Evolutionary conservation across 2,113 vertebrate species (phyloP).

Genomic region (Loxodonta africana): DNA sequence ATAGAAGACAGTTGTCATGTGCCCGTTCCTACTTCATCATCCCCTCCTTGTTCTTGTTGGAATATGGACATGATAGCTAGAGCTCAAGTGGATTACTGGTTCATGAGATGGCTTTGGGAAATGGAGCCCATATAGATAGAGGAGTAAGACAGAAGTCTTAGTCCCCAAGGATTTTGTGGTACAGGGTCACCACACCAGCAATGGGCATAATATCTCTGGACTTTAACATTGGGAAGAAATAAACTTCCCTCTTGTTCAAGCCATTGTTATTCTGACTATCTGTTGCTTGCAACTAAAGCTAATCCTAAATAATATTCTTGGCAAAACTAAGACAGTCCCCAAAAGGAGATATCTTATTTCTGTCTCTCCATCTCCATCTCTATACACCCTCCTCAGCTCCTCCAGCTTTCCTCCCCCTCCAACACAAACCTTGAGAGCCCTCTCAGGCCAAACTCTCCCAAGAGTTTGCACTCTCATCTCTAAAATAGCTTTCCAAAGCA

Average conservation of each 20-base stretch:
- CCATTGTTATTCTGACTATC: not conserved
- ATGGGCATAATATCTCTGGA: not conserved
- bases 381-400: not conserved
- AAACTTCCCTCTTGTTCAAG: not conserved
- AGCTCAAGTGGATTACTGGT: not conserved
- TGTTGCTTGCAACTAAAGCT: not conserved
- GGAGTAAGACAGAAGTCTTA: not conserved
- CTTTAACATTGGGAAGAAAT: not conserved
- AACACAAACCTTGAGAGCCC: not conserved
- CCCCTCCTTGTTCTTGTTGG: not conserved
- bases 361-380: not conserved
- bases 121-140: not conserved
- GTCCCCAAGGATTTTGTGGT: not conserved
- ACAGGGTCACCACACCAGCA: not conserved
- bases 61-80: not conserved
- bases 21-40: not conserved
- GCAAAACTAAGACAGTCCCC: not conserved
- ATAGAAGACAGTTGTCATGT: not conserved
- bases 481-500: conserved; percentile 47
- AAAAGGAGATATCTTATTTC: not conserved
- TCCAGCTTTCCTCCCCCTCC: not conserved
- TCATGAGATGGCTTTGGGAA: not conserved
- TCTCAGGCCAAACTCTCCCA: not conserved
- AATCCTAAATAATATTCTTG: not conserved
- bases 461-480: not conserved